A percentile compares a stretch with the other conserved stretches of the same genome.
Evolutionary conservation across 2,888 invertebrate species (phyloP).

Genomic region (Euplagia quadripunctaria): DNA sequence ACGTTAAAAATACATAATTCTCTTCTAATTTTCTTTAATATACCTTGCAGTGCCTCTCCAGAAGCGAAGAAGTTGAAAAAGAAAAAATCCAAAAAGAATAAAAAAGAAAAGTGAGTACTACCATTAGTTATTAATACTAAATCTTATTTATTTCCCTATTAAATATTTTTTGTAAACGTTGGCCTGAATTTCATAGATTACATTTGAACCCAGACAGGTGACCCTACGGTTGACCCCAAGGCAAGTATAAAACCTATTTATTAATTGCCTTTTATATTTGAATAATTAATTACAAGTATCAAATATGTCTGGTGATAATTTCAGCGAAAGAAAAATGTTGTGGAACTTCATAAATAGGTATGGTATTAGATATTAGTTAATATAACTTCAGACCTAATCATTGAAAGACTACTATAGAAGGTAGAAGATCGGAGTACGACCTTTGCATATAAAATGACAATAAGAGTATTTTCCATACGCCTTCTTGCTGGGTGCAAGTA

Average conservation of each 20-base stretch:
- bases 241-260: conserved; percentile 71
- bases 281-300: conserved; percentile 32
- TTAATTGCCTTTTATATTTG: conserved; percentile 28
- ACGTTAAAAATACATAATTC: not conserved
- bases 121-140: not conserved
- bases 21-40: not conserved
- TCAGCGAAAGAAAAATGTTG: conserved; percentile 83
- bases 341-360: conserved; percentile 82
- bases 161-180: conserved; percentile 52
- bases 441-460: not conserved
- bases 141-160: conserved; percentile 37
- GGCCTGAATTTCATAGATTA: conserved; percentile 65
- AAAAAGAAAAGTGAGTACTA: conserved; percentile 90
- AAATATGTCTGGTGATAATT: conserved; percentile 61
- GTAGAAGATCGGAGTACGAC: not conserved
- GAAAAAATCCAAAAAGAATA: conserved; percentile 93
- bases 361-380: conserved; percentile 45
- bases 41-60: conserved; percentile 89
- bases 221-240: conserved; percentile 77
- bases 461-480: not conserved
- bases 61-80: conserved; percentile 92
- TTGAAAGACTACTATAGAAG: not conserved
- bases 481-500: too few species aligned
- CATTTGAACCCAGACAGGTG: conserved; percentile 81
- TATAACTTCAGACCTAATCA: not conserved